Conservation (phyloP, 2,888 invertebrate genomes). For the Cybosia mesomella region DNA sequence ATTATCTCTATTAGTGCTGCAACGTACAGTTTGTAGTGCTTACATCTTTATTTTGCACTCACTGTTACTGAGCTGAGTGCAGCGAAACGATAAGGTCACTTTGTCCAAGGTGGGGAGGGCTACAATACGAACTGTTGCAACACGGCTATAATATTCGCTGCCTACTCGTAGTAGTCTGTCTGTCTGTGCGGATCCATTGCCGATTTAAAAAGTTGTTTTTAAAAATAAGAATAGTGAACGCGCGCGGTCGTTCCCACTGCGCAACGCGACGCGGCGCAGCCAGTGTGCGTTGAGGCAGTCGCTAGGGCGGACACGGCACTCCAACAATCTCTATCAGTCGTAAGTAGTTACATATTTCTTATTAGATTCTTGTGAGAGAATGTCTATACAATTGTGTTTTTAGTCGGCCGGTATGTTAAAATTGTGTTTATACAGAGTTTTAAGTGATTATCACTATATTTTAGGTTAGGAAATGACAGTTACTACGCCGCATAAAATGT, state of each 20-base stretch:
- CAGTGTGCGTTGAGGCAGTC: conserved; percentile 75
- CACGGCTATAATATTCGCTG: conserved; percentile 47
- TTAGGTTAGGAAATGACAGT: conserved; percentile 74
- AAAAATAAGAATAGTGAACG: conserved; percentile 66
- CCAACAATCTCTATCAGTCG: conserved; percentile 58
- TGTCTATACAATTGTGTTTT: conserved; percentile 37
- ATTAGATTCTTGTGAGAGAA: conserved; percentile 64
- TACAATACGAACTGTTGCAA: conserved; percentile 68
- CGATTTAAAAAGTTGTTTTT: conserved; percentile 63
- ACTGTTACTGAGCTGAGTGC: conserved; percentile 78
- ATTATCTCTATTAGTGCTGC: conserved; percentile 39
- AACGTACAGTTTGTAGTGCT: conserved; percentile 34
- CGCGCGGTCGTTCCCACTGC: conserved; percentile 68
- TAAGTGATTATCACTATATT: conserved; percentile 51
- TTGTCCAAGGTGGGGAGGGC: conserved; percentile 73
- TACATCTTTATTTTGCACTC: conserved; percentile 65
- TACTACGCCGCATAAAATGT: conserved; percentile 78
- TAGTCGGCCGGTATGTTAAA: conserved; percentile 40
- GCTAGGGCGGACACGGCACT: conserved; percentile 67
- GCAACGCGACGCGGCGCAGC: conserved; percentile 62
- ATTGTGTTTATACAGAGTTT: conserved; percentile 33
- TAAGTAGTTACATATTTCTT: conserved; percentile 62
- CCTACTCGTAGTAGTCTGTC: conserved; percentile 42
- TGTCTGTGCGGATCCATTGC: conserved; percentile 53
- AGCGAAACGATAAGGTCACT: conserved; percentile 80